phyloP scores from a whole-genome alignment of 2,888 invertebrate species.

The Rhorus exstirpatorius region DNA sequence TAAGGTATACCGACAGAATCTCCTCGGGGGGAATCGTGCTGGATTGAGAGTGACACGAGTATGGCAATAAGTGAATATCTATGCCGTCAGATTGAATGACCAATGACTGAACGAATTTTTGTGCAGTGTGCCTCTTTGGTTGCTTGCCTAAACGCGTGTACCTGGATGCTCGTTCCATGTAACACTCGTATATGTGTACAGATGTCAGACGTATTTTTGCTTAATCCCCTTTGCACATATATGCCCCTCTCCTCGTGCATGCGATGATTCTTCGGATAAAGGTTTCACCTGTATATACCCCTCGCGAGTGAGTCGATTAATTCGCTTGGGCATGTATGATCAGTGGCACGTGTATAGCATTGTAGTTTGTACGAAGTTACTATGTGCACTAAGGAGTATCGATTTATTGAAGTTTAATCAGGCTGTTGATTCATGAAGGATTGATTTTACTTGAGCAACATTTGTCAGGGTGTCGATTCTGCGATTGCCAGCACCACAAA shows the following conservation, averaged over 20 bases:
- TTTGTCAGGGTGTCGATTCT: neutral
- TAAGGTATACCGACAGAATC: constrained; percentile 1
- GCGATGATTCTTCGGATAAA: constrained; percentile 27
- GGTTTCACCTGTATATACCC: neutral
- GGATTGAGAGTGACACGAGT: constrained; percentile 16
- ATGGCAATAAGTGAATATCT: constrained; percentile 19
- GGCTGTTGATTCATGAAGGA: neutral
- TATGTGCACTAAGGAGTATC: constrained; percentile 3
- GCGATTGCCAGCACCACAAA: no score
- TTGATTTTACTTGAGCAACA: neutral
- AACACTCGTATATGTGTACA: neutral
- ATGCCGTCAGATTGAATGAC: neutral
- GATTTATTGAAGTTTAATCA: constrained; percentile 21
- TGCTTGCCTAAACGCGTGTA: neutral
- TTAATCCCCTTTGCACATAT: constrained; percentile 32
- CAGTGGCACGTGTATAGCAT: constrained; percentile 50
- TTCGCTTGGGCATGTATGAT: constrained; percentile 47
- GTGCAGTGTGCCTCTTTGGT: neutral
- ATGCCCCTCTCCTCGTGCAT: neutral
- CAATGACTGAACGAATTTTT: constrained; percentile 18
- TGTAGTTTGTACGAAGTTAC: neutral
- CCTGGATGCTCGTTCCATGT: neutral
- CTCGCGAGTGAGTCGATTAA: constrained; percentile 25
- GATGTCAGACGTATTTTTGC: constrained; percentile 7
- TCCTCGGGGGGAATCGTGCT: neutral